Conservation (phyloP, 2,888 invertebrate genomes). For the Drosophila rubida region DNA sequence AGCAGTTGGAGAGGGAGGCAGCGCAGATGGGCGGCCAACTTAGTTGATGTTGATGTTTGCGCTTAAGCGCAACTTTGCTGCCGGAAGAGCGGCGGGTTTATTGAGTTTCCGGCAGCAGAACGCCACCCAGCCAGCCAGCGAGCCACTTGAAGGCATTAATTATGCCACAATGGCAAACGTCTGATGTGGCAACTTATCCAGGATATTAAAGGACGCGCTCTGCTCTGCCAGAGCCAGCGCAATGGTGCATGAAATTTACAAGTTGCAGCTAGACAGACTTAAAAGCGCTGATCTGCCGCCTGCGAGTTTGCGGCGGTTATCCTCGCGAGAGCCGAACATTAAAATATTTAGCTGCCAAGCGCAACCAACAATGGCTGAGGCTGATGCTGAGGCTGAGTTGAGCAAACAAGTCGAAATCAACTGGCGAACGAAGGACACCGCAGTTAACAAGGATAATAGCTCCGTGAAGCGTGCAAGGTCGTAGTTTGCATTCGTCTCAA, state of each 20-base stretch:
- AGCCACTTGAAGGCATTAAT: constrained; percentile 66
- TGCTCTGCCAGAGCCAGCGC: constrained; percentile 7
- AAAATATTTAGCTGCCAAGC: constrained; percentile 65
- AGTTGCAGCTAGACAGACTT: constrained; percentile 32
- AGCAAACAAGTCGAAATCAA: constrained; percentile 53
- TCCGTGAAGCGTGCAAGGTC: constrained; percentile 35
- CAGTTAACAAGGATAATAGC: constrained; percentile 49
- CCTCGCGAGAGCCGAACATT: constrained; percentile 64
- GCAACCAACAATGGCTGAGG: constrained; percentile 4
- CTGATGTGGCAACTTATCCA: constrained; percentile 36
- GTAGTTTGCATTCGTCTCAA: constrained; percentile 9
- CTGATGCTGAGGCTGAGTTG: constrained; percentile 5
- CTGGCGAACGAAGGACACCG: constrained; percentile 38
- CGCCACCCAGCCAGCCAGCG: no score
- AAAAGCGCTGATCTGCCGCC: neutral
- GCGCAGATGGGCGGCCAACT: neutral
- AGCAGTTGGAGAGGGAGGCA: neutral
- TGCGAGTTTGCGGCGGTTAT: no score
- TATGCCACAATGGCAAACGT: constrained; percentile 52
- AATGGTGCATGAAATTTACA: constrained; percentile 36
- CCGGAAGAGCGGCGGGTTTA: constrained; percentile 59
- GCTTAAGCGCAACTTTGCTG: constrained; percentile 61
- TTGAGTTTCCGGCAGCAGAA: constrained; percentile 60
- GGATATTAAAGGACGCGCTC: constrained; percentile 46
- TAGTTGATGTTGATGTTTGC: constrained; percentile 63